Base-by-base conservation (phyloP, 2,888 invertebrate genomes). In the Leptinotarsa haldemani region DNA sequence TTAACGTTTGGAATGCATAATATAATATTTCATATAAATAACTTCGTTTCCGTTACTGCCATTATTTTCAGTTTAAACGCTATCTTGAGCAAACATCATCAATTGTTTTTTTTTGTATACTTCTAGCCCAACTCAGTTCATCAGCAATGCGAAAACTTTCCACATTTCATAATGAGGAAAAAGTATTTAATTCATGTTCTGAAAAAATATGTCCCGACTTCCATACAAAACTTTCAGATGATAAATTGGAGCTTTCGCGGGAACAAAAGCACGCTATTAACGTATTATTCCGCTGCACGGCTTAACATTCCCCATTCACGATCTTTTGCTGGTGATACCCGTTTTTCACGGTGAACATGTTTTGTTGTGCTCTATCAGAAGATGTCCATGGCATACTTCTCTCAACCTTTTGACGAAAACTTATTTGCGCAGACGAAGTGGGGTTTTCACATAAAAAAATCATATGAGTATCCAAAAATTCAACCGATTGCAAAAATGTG, bases 211-310 rank as follows among this genome's bases (percentile, higher is more conserved):
- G 50, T 47, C 50, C 52, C 25, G 25, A 30, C 30, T 50, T 50
- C 66, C 25, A 40, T 40, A 18, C n/a, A 53, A 67, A 53, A 67
- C 47, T 53, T 47, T 53, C 15, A 16, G 53, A 53, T 67, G 67
- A 67, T 69, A 69, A 69, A 69, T 69, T 69, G 46, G 40, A 9
- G 48, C 61, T 22, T 61, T 70, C 48, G 20, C 58, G 47, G 25
- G 61, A 64, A 71, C 56, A 71, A 71, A 65, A 58, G 61, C 66
- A 56, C 30, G 71, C 58, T 67, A 53, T 61, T 47, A 67, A 53
- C 46, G 64, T 20, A 58, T 71, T 66, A 66, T 66, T 58, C 58
- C 25, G 22, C 67, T 58, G 56, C 50, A 18, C 64, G 64, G 63
- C 66, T 67, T 13, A 67, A 48, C 58, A 66, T 71, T 58, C 56